Evolutionary conservation across 2,888 invertebrate genomes (phyloP), one percentile per base, ranked within the genome.

Genomic region (Mactromeris polynyma): DNA sequence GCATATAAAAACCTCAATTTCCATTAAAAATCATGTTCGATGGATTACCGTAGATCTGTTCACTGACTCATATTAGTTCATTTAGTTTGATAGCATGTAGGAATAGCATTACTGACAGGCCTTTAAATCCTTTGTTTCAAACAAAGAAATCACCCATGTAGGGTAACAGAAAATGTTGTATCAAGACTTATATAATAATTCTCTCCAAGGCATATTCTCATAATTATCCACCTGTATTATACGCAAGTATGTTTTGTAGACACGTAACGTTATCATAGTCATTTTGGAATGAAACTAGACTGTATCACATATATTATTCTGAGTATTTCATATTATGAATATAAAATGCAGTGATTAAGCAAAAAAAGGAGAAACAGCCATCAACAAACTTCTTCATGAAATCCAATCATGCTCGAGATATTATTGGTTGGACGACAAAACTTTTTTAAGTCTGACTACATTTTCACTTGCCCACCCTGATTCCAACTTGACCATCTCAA

Each of bases 1-100:
- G 31, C 73, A 73, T 73, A 36, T 36, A 36, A 33, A 58, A 33
- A 73, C 33, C 73, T 73, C 73, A 73, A 73, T 73, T 73, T 73
- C 36, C 19, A 33, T 73, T 33, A 33, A 73, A 73, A 73, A 73
- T 73, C 73, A 73, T 73, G 73, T 73, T 73, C 36, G 19, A 73
- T 33, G 73, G 73, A 73, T 73, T 73, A 73, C 17, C 14, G 2
- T 33, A 73, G 36, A 73, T 73, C 73, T 36, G 2, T 36, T 33
- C 33, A 73, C 33, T 73, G 73, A 73, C 73, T 73, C 73, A 73
- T 73, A 73, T 33, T 36, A 33, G 36, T 36, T 73, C 73, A 73
- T 73, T 19, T 73, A 73, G 19, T 36, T 36, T 36, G 73, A 73
- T 73, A 36, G 36, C 73, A 73, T 33, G 36, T 33, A 73, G 31